Base-by-base conservation (phyloP, 2,113 vertebrate genomes). In the Notarius lentiginosus region DNA sequence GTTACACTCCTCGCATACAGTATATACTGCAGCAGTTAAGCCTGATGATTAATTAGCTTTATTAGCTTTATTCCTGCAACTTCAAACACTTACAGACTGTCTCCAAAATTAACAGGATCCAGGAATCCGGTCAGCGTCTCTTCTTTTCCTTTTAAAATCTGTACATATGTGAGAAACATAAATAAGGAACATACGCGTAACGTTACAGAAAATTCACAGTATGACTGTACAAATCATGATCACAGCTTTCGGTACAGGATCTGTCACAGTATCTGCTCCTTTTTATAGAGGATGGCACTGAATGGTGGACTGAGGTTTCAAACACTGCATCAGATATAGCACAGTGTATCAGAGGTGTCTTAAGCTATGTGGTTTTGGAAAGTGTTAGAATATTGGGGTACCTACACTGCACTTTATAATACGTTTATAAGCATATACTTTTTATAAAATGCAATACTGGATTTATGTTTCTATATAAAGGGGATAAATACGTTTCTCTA, bases 111-210 rank as follows among this genome's bases (percentile, higher is more conserved):
- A 66, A 96, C 95, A 66, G 97, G 97, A 75, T 99, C 97, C 22
- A 99, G 94, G 92, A 99, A 97, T 7, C 98, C 98, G 2, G 96
- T 96, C 88, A 99, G 93, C 41, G 93, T 95, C 88, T 99, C 97
- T 80, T 97, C 97, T 91, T 97, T 98, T 73, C 98, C 98, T 89
- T 96, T 96, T 60, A 99, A 93, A 85, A 98, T 94, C 98, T 99
- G 94, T 12, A 22, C 24, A 51, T 83, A 93, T 86, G 22, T 91
- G 9, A 80, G 56, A 47, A 61, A 81, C 1, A 61, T 22, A 84
- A 56, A 51, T 86, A 87, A 89, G 53, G 7, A 30, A 34, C 20
- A 34, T 20, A 34, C 20, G 1, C 22, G 34, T 34, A 76, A 49
- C 0, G 1, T 75, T 75, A 51, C 47, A 17, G 7, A 24, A 79